Conservation (phyloP, 2,888 invertebrate genomes). For the Amblyjoppa fuscipennis region DNA sequence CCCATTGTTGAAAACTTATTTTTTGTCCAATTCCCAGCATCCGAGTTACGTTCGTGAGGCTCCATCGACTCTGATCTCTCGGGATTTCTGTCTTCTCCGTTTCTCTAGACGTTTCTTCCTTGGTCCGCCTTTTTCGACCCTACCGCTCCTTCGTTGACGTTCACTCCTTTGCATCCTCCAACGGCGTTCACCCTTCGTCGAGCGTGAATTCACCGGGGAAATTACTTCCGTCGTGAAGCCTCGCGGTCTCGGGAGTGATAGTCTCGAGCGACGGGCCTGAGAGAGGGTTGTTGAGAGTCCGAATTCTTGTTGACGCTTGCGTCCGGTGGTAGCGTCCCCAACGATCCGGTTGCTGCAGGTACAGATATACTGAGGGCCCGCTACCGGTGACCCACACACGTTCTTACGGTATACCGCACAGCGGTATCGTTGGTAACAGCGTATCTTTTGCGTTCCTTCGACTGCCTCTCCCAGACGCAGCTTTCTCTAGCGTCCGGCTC, state of each 20-base stretch:
- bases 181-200: conserved; percentile 60
- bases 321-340: conserved; percentile 36
- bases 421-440: conserved; percentile 26
- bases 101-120: neutral
- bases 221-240: conserved; percentile 65
- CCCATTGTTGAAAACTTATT: conserved; percentile 8
- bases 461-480: neutral
- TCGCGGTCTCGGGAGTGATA: conserved; percentile 54
- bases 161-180: conserved; percentile 53
- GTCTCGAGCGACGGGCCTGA: conserved; percentile 22
- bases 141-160: conserved; percentile 23
- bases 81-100: neutral
- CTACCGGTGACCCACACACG: neutral
- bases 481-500: conserved; percentile 17
- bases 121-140: conserved; percentile 1
- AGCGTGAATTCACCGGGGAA: conserved; percentile 68
- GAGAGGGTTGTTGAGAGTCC: conserved; percentile 10
- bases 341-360: conserved; percentile 13
- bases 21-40: neutral
- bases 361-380: conserved; percentile 23
- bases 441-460: conserved; percentile 3
- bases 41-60: neutral
- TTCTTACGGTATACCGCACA: neutral
- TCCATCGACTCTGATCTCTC: neutral
- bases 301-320: conserved; percentile 41